A percentile compares a stretch with the other conserved stretches of the same genome.
These are phyloP conservation scores for Chrysotoxum bicinctum DNA, from an alignment of 2,888 invertebrate genomes.

Conservation along the genomic window DNA sequence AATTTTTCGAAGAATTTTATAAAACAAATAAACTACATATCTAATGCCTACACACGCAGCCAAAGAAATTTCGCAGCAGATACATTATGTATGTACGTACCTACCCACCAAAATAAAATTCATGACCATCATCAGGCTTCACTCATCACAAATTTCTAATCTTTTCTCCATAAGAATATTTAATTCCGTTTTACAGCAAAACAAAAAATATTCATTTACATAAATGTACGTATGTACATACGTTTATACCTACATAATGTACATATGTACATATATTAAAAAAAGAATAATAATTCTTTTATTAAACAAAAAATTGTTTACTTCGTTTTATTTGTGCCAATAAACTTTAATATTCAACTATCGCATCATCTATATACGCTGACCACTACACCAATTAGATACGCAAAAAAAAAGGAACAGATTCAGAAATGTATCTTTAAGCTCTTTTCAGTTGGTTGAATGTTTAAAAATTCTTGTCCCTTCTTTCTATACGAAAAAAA, in stretches of 20 bases:
- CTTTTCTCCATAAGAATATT: slow-evolving; percentile 29
- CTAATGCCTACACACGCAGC: background rate
- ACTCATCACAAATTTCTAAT: slow-evolving; percentile 60
- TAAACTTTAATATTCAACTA: slow-evolving; percentile 69
- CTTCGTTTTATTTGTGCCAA: slow-evolving; percentile 70
- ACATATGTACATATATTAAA: background rate
- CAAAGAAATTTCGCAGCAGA: slow-evolving; percentile 49
- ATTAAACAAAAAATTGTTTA: slow-evolving; percentile 51
- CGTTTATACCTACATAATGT: no score
- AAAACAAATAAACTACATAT: slow-evolving; percentile 18
- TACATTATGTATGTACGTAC: background rate
- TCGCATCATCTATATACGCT: slow-evolving; percentile 40
- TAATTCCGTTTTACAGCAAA: slow-evolving; percentile 9
- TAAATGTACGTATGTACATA: no score
- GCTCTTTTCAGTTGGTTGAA: slow-evolving; percentile 40
- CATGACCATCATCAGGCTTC: slow-evolving; percentile 40
- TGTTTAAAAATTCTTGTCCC: slow-evolving; percentile 44
- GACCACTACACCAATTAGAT: slow-evolving; percentile 54
- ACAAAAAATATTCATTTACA: slow-evolving; percentile 16
- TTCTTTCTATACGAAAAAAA: slow-evolving; percentile 35
- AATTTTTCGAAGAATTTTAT: slow-evolving; percentile 23
- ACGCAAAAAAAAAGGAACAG: slow-evolving; percentile 54
- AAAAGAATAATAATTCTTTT: slow-evolving; percentile 3
- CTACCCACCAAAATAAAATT: background rate
- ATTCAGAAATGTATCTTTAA: slow-evolving; percentile 64